Evolutionary conservation across 53 echinoderm and acorn worm genomes (phyloP), one percentile per base, ranked within the genome.

Genomic region (Hippasteria phrygiana): DNA sequence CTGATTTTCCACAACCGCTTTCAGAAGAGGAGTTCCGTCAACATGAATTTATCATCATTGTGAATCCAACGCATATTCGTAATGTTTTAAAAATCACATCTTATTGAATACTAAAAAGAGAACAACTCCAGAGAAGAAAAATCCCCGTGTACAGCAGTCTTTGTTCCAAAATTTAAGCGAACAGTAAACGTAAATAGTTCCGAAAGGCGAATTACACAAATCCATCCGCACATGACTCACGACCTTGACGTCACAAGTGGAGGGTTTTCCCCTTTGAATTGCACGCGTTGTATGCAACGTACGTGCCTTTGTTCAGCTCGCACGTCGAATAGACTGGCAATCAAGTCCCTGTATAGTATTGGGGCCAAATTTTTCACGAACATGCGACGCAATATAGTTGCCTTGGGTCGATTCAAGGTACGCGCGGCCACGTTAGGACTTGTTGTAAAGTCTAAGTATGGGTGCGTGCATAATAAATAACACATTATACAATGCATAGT

Each of bases 191-290:
- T 1, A 80, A 80, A 42, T 38, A 62, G 80, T 77, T 77, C 54
- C 77, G 36, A 55, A 8, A 33, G 0, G 35, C 39, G 36, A 17
- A 38, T 6, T 20, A 62, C 5, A 35, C 38, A 29, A 41, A 62
- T 48, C 32, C 31, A 29, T 45, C 59, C 79, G 56, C 56, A 13
- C 14, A 51, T 85, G 85, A 85, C 70, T 85, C 85, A 85, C 38
- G 85, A 69, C 85, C 85, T 71, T 51, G 50, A 85, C 71, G 71
- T 85, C 85, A 85, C 85, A 51, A 35, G 26, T 38, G 13, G 38
- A 85, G 84, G 85, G 85, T 36, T 85, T 83, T 54, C 85, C 85
- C 81, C 56, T n/a, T n/a, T n/a, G n/a, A n/a, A n/a, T n/a, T n/a
- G n/a, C n/a, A n/a, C n/a, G n/a, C n/a, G n/a, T 31, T 72, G 72